Conservation (phyloP, 2,888 invertebrate genomes). For the Tuta absoluta region DNA sequence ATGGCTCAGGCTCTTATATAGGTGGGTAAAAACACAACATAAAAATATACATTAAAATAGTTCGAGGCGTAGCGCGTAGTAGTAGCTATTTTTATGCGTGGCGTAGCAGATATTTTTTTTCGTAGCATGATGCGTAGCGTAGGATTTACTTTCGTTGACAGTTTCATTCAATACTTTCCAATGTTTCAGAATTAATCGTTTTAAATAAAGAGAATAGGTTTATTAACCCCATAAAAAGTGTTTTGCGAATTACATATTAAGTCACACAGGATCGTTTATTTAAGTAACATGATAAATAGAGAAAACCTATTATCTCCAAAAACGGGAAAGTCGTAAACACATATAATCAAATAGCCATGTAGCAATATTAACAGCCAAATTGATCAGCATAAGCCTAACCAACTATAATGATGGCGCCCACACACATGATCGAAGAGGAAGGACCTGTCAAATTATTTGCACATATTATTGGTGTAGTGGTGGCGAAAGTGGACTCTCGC, state of each 20-base stretch:
- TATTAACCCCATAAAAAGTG: no score
- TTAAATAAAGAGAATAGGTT: no score
- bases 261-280: background rate
- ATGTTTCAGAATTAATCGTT: background rate
- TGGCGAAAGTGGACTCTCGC: conserved; percentile 65
- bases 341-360: conserved; percentile 3
- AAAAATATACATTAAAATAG: background rate
- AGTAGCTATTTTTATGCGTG: conserved; percentile 8
- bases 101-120: background rate
- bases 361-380: background rate
- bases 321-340: background rate
- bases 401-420: conserved; percentile 10
- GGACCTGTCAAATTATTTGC: conserved; percentile 30
- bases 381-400: background rate
- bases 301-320: background rate
- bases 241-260: no score
- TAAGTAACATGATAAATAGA: background rate
- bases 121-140: background rate
- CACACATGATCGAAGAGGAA: conserved; percentile 5
- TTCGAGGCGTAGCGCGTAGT: background rate
- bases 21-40: no score
- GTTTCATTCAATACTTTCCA: background rate
- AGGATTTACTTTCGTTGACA: background rate
- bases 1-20: no score
- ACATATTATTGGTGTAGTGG: conserved; percentile 38